phyloP scores from a whole-genome alignment of 2,888 invertebrate species.

The Ochropleura leucogaster region DNA sequence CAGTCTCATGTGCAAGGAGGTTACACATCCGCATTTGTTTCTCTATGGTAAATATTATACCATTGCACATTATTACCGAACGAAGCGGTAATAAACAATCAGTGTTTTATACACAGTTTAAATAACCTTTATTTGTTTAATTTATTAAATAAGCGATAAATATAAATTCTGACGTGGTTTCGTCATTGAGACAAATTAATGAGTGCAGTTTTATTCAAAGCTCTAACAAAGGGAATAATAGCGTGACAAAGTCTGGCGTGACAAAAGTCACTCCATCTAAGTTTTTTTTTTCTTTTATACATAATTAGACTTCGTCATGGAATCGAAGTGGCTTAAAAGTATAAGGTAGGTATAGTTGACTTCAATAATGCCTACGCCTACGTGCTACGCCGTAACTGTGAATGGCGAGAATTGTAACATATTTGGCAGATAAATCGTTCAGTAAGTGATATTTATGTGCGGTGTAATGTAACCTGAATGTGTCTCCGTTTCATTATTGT shows the following conservation, averaged over 20 bases:
- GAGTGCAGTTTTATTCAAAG: conserved; percentile 52
- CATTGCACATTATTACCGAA: conserved; percentile 8
- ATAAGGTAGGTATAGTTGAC: conserved; percentile 35
- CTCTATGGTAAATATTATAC: conserved; percentile 52
- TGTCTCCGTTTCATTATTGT: conserved; percentile 4
- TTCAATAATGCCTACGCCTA: conserved; percentile 41
- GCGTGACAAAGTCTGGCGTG: conserved; percentile 73
- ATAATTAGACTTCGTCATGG: conserved; percentile 65
- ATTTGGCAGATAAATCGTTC: conserved; percentile 36
- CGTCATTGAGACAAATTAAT: conserved; percentile 28
- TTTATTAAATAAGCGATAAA: conserved; percentile 1
- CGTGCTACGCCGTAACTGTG: conserved; percentile 24
- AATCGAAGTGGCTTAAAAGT: conserved; percentile 51
- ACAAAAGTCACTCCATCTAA: conserved; percentile 73
- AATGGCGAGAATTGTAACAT: conserved; percentile 30
- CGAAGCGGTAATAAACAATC: conserved; percentile 1
- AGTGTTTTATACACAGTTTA: not conserved
- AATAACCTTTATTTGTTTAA: not conserved
- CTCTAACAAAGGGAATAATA: conserved; percentile 46
- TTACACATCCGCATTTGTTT: conserved; percentile 57
- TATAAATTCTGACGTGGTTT: not conserved
- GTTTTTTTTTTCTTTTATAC: conserved; percentile 55
- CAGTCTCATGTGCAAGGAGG: conserved; percentile 70
- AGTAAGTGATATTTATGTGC: conserved; percentile 51
- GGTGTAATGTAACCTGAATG: conserved; percentile 36